Conservation (phyloP, 1,140 invertebrate genomes). For the Drosophila lowei region DNA sequence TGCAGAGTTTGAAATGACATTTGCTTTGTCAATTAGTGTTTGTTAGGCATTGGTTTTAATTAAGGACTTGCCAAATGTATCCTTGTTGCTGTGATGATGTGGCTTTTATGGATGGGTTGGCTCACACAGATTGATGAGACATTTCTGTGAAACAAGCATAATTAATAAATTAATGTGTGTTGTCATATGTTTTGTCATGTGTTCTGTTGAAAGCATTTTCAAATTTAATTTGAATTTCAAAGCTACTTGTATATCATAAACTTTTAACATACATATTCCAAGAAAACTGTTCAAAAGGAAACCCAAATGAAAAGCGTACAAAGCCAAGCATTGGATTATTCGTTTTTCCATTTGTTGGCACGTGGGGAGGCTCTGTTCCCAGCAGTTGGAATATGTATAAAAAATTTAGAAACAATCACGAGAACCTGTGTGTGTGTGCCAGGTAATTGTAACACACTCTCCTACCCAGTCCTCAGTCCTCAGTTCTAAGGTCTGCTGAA, state of each 20-base stretch:
- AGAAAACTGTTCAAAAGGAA: conserved; percentile 29
- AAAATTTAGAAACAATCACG: conserved; percentile 1
- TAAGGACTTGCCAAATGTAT: neutral
- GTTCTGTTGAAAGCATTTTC: neutral
- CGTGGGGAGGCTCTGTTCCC: neutral
- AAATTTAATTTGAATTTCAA: neutral
- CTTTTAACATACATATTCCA: neutral
- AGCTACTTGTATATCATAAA: neutral
- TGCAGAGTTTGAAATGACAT: neutral
- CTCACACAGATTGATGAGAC: neutral
- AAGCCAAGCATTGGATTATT: conserved; percentile 30
- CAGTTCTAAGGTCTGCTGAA: conserved; percentile 1
- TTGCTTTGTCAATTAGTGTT: conserved; percentile 7
- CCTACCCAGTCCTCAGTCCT: neutral
- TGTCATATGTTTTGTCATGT: too few species aligned
- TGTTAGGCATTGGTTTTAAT: too few species aligned
- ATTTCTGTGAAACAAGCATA: neutral
- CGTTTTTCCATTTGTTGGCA: conserved; percentile 9
- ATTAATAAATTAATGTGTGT: neutral
- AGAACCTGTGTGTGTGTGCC: conserved; percentile 7
- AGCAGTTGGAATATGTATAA: conserved; percentile 7
- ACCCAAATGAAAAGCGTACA: conserved; percentile 16
- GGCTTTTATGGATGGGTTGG: neutral
- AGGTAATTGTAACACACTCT: conserved; percentile 18
- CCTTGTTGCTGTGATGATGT: neutral